A percentile compares a stretch with the other conserved stretches of the same genome.
phyloP scores from a whole-genome alignment of 1,140 invertebrate species.

The Zaprionus lachaisei region DNA sequence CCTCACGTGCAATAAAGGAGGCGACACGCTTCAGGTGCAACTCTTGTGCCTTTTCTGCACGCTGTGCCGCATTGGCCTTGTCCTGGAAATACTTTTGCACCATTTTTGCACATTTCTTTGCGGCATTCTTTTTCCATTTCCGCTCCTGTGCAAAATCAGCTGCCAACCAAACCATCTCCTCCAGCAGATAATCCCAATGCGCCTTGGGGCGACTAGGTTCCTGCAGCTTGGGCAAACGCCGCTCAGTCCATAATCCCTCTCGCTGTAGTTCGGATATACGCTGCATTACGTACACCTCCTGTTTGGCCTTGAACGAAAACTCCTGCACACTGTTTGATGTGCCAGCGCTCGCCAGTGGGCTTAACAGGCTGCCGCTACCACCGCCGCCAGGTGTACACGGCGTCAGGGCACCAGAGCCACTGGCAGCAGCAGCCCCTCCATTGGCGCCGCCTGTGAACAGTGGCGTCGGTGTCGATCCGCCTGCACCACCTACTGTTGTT shows the following conservation, averaged over 20 bases:
- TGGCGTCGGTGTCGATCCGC: slow-evolving; percentile 30
- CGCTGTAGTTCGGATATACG: slow-evolving; percentile 94
- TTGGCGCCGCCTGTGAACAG: slow-evolving; percentile 46
- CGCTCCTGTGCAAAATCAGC: slow-evolving; percentile 98
- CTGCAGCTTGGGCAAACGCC: slow-evolving; percentile 95
- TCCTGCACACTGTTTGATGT: slow-evolving; percentile 85
- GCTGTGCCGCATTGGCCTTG: slow-evolving; percentile 94
- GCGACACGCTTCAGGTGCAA: slow-evolving; percentile 94
- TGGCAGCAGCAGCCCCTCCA: slow-evolving; percentile 13
- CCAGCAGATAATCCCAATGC: slow-evolving; percentile 99
- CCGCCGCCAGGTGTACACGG: slow-evolving; percentile 56
- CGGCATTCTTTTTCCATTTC: slow-evolving; percentile 98
- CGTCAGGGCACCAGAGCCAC: slow-evolving; percentile 44
- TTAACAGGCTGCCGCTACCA: slow-evolving; percentile 57
- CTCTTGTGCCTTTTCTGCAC: slow-evolving; percentile 96
- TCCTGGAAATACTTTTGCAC: slow-evolving; percentile 98
- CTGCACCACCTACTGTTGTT: neutral
- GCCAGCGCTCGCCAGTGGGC: slow-evolving; percentile 47
- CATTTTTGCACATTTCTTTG: slow-evolving; percentile 96
- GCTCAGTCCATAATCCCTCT: slow-evolving; percentile 97
- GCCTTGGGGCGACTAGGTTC: slow-evolving; percentile 95
- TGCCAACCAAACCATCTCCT: slow-evolving; percentile 99
- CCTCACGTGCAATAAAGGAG: slow-evolving; percentile 95
- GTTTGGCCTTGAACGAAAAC: slow-evolving; percentile 95
- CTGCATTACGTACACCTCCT: slow-evolving; percentile 97